Conservation (phyloP, 2,113 vertebrate species). For the Tragelaphus buxtoni region DNA sequence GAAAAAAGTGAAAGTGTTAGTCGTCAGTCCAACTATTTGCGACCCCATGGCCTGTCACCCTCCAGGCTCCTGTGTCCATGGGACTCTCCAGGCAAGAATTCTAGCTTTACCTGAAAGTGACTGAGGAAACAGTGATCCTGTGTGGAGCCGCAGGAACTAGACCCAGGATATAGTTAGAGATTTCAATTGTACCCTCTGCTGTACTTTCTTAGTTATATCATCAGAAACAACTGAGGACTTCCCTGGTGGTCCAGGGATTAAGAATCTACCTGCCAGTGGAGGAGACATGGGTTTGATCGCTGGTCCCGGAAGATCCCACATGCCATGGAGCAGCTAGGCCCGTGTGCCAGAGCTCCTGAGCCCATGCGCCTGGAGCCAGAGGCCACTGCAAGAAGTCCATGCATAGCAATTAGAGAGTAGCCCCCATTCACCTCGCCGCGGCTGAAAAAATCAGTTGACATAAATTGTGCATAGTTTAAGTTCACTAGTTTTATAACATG, state of each 20-base stretch:
- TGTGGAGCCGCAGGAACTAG: neutral
- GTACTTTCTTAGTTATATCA: neutral
- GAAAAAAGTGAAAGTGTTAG: neutral
- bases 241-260: neutral
- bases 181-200: neutral
- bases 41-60: neutral
- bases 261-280: neutral
- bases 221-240: neutral
- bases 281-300: neutral
- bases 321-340: rapidly evolving
- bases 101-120: neutral
- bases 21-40: neutral
- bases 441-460: neutral
- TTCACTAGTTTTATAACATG: neutral
- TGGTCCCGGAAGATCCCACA: neutral
- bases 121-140: neutral
- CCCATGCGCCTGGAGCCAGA: neutral
- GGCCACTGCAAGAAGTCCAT: neutral
- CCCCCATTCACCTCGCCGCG: neutral
- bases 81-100: neutral
- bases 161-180: neutral
- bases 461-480: neutral
- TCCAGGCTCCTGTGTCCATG: neutral
- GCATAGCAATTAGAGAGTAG: neutral
- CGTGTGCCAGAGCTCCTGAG: neutral